These are phyloP conservation scores for Murina feae DNA, from an alignment of 2,113 vertebrate genomes.

Conservation along the genomic window DNA sequence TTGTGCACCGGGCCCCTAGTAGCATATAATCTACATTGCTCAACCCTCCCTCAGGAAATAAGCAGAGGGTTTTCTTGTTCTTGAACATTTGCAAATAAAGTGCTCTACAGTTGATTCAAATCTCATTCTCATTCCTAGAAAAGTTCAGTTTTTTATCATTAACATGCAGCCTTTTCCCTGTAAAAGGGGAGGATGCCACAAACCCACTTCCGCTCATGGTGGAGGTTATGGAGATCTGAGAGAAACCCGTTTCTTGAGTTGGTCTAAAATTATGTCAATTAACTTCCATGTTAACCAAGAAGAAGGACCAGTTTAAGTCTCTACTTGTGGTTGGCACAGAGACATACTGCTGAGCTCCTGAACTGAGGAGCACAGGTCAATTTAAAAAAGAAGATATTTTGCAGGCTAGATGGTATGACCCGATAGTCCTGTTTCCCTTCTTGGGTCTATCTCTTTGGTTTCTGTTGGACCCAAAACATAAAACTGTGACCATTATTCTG, in stretches of 20 bases:
- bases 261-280: neutral
- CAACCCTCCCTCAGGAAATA: neutral
- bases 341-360: neutral
- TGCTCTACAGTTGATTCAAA: neutral
- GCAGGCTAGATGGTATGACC: neutral
- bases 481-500: neutral
- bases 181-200: neutral
- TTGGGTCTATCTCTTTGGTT: neutral
- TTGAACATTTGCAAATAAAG: neutral
- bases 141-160: neutral
- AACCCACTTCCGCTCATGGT: neutral
- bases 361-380: neutral
- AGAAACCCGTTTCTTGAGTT: neutral
- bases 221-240: neutral
- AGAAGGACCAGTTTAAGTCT: neutral
- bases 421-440: neutral
- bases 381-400: neutral
- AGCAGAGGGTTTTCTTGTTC: neutral
- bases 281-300: neutral
- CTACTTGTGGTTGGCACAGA: neutral
- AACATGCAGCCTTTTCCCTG: accelerated
- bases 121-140: neutral
- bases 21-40: neutral
- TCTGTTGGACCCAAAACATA: neutral
- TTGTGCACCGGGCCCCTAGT: no score